Evolutionary conservation across 2,797 vertebrate species (phyloP).

Genomic region (Vultur gryphus): DNA sequence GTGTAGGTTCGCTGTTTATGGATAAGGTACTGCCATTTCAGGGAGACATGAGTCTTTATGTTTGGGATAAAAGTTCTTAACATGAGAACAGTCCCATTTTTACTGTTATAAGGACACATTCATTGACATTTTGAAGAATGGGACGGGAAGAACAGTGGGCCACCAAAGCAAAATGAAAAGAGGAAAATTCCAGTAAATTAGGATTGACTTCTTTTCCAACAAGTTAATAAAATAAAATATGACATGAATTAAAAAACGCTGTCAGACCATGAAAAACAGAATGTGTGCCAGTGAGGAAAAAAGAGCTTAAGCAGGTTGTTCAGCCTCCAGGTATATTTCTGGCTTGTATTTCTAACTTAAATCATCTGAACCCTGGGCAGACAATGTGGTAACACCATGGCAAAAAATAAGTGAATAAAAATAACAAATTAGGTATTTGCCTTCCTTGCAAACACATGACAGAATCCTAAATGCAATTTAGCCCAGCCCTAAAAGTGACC

Average conservation of each 20-base stretch:
- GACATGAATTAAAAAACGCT: neutral
- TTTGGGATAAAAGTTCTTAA: neutral
- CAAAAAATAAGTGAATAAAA: neutral
- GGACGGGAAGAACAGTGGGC: neutral
- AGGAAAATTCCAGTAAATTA: neutral
- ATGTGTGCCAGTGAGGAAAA: neutral
- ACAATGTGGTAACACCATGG: neutral
- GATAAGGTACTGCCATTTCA: neutral
- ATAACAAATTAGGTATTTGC: fast-evolving
- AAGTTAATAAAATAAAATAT: neutral
- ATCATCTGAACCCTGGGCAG: neutral
- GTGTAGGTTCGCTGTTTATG: neutral
- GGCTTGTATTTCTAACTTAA: neutral
- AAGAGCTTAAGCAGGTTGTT: neutral
- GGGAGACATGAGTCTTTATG: neutral
- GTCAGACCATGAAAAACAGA: neutral
- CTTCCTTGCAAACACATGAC: neutral
- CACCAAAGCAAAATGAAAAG: neutral
- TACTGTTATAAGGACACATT: neutral
- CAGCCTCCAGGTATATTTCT: neutral
- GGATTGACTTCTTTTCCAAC: neutral
- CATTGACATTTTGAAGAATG: neutral
- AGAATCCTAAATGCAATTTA: neutral
- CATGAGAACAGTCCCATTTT: neutral
- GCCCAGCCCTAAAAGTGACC: neutral